Conservation (phyloP, 2,113 vertebrate species). For the Carollia perspicillata region DNA sequence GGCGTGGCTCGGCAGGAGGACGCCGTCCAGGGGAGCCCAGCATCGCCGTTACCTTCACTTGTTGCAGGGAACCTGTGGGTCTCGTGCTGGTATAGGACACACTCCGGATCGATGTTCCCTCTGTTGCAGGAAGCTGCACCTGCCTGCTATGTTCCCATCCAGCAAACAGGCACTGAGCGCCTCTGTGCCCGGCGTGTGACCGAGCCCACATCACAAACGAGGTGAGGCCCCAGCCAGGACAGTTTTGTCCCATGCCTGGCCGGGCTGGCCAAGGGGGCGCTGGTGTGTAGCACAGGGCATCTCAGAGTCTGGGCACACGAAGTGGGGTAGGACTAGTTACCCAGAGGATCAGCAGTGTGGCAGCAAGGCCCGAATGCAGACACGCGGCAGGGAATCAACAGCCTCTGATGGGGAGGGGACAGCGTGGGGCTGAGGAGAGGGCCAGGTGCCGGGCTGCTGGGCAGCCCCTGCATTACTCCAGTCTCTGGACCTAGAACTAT, state of each 20-base stretch:
- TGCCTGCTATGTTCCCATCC: background rate
- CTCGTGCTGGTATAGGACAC: background rate
- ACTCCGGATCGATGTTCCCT: background rate
- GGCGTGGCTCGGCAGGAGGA: background rate
- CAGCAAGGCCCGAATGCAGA: background rate
- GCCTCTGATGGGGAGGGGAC: background rate
- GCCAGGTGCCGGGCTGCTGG: rapidly evolving
- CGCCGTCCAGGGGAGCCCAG: rapidly evolving
- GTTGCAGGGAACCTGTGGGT: rapidly evolving
- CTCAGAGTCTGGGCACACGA: background rate
- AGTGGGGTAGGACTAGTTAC: background rate
- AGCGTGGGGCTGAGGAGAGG: background rate
- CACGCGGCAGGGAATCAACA: too few relatives aligned
- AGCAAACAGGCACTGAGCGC: background rate
- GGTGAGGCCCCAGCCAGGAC: background rate
- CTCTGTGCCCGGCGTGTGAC: background rate
- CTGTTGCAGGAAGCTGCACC: too few relatives aligned
- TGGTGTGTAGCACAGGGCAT: background rate
- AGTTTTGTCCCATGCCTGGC: background rate
- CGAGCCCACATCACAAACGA: background rate
- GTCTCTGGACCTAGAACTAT: background rate
- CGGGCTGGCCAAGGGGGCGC: background rate
- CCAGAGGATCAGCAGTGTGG: background rate
- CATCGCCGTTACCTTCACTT: background rate
- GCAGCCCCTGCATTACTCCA: background rate